Conservation (phyloP, 2,888 invertebrate species). For the Eurois occulta region DNA sequence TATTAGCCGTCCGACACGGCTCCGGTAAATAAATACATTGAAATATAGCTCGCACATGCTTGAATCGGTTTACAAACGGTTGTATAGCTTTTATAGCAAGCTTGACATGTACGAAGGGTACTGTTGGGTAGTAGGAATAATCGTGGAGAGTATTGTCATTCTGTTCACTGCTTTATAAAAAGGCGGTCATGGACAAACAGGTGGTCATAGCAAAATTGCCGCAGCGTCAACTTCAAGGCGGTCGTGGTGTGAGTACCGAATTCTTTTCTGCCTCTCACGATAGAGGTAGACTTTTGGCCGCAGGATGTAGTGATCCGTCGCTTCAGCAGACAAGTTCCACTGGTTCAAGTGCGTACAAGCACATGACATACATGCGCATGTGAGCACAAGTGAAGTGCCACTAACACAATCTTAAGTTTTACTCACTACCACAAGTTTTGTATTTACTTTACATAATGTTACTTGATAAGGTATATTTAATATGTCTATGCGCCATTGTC, state of each 20-base stretch:
- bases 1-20: conserved; percentile 59
- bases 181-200: too few species aligned
- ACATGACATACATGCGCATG: too few species aligned
- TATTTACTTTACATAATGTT: too few species aligned
- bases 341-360: too few species aligned
- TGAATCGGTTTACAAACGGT: conserved; percentile 21
- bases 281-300: background rate
- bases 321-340: background rate
- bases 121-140: background rate
- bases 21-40: conserved; percentile 50
- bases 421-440: background rate
- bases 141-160: background rate
- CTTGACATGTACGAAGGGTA: background rate
- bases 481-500: too few species aligned
- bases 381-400: too few species aligned
- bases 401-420: background rate
- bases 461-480: too few species aligned
- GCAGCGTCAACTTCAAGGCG: background rate
- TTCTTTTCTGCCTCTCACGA: background rate
- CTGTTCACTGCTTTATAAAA: background rate
- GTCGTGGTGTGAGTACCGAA: background rate
- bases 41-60: conserved; percentile 40
- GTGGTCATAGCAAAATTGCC: background rate
- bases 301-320: background rate
- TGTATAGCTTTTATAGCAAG: conserved; percentile 20